A percentile compares a stretch with the other conserved stretches of the same genome.
Conservation (phyloP, 2,113 vertebrate species). For the Eudorcas thomsonii region DNA sequence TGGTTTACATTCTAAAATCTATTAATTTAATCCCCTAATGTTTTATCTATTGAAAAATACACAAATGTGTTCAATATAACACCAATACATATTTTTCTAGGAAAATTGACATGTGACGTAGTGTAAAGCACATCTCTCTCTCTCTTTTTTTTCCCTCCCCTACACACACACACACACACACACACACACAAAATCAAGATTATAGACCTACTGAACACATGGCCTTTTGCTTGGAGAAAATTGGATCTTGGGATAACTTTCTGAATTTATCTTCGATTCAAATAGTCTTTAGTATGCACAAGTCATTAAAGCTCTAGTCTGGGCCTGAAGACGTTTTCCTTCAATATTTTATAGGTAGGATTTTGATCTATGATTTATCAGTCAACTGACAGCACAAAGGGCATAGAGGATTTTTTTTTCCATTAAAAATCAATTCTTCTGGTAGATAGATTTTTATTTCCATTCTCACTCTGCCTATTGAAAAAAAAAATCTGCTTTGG, state of each 20-base stretch:
- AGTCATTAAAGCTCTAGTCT: slow-evolving; percentile 73
- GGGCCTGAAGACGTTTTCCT: slow-evolving; percentile 62
- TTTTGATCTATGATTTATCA: slow-evolving; percentile 85
- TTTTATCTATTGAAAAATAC: neutral
- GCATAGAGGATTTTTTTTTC: slow-evolving; percentile 1
- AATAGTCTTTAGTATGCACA: slow-evolving; percentile 72
- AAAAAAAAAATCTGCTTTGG: slow-evolving; percentile 55
- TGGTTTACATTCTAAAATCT: neutral
- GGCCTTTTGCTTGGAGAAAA: slow-evolving; percentile 63
- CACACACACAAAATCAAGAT: neutral
- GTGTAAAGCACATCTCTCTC: neutral
- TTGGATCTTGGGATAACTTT: slow-evolving; percentile 49
- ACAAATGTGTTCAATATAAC: neutral
- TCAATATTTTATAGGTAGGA: slow-evolving; percentile 81
- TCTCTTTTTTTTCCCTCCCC: neutral
- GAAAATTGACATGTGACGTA: neutral
- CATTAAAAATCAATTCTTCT: slow-evolving; percentile 76
- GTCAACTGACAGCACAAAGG: slow-evolving; percentile 74
- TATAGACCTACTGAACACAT: slow-evolving; percentile 57
- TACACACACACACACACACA: neutral
- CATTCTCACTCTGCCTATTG: slow-evolving; percentile 46
- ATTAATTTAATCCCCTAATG: neutral
- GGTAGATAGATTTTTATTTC: slow-evolving; percentile 59
- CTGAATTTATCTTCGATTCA: slow-evolving; percentile 77
- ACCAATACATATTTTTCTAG: neutral